Evolutionary conservation across 2,113 vertebrate genomes (phyloP), one percentile per base, ranked within the genome.

Genomic region (Brienomyrus longianalis): DNA sequence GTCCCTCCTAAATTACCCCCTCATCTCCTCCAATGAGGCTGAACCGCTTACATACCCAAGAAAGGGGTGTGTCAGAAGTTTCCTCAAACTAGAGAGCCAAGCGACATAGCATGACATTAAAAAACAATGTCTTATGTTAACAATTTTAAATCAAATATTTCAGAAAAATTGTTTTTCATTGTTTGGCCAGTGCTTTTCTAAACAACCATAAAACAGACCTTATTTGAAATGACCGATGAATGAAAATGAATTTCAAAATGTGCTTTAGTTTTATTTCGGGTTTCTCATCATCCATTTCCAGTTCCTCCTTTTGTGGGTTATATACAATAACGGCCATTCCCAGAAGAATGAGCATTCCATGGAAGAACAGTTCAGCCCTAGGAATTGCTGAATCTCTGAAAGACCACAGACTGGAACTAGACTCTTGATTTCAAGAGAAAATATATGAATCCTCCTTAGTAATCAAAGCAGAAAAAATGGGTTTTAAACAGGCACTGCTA

Each of bases 1-100:
- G 90, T 74, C 90, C 89, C 89, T 89, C 85, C 88, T 88, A 86
- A 88, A 87, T 62, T 39, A 88, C 45, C 90, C 85, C 88, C 90
- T 31, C 83, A 59, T 62, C 86, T 54, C 86, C 86, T 45, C 77
- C 86, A 84, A 59, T 56, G 77, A 70, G 90, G 89, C 89, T 88
- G 89, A 84, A 91, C 90, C 80, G 89, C 90, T 89, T 88, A 70
- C 48, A 87, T n/a, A 9, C 47, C 48, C 47, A 27, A 80, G 84
- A 70, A 52, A 51, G 85, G 87, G 90, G 90, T 83, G 88, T 35
- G 66, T 54, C 59, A 51, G 47, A 51, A 8, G 7, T 70, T 74
- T 89, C 47, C 17, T 52, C 51, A 52, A 56, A 39, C 51, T 87
- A 84, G 83, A 48, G 45, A 48, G 45, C 43, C 35, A 84, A 84